Conservation (phyloP, 2,797 vertebrate species). For the Peromyscus nudipes region DNA sequence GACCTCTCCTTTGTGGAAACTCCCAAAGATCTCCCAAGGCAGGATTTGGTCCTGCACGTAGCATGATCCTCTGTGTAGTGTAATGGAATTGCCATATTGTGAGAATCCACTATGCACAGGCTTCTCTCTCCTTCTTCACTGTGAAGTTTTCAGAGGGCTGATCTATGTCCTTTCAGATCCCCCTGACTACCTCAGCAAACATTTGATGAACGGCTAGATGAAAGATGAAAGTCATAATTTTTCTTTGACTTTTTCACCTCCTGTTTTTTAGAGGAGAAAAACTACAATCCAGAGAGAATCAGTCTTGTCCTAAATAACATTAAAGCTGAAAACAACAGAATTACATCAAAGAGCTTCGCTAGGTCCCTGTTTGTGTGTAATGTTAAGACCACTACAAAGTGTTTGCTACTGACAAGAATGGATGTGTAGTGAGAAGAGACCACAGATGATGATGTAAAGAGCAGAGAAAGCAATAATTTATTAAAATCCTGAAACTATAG, state of each 20-base stretch:
- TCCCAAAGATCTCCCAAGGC: not conserved
- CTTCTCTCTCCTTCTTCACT: not conserved
- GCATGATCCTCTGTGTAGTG: not conserved
- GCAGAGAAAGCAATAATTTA: not conserved
- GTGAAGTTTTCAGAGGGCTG: not conserved
- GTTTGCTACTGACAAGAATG: not conserved
- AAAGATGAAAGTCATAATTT: not conserved
- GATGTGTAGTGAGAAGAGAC: not conserved
- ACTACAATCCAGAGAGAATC: not conserved
- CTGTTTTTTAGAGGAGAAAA: conserved; percentile 34
- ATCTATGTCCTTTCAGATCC: not conserved
- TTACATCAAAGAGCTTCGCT: not conserved
- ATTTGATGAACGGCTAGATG: not conserved
- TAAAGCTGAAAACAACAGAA: conserved; percentile 28
- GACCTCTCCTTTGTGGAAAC: not conserved
- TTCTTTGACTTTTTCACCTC: not conserved
- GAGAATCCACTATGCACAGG: too few relatives aligned
- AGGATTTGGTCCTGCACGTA: not conserved
- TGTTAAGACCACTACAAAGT: not conserved
- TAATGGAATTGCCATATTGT: not conserved
- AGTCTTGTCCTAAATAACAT: not conserved
- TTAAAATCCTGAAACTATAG: not conserved
- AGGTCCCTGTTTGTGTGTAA: not conserved
- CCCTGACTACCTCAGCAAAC: not conserved
- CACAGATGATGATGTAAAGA: not conserved